These are phyloP conservation scores for Nephotettix cincticeps DNA, from an alignment of 1,140 invertebrate species.

Conservation along the genomic window DNA sequence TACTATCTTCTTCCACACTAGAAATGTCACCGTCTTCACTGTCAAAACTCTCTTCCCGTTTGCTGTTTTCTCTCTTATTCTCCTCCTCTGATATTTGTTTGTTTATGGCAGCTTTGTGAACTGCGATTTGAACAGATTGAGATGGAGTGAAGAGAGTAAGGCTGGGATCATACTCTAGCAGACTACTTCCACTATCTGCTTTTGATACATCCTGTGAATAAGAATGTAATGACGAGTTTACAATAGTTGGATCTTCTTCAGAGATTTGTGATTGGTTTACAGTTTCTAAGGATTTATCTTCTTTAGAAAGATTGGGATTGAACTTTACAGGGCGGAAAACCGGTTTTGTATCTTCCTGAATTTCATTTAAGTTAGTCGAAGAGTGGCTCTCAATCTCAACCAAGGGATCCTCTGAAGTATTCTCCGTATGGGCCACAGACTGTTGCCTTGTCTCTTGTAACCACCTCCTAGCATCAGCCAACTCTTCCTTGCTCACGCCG, in stretches of 20 bases:
- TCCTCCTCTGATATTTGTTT: constrained; percentile 46
- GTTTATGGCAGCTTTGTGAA: constrained; percentile 50
- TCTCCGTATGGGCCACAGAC: background rate
- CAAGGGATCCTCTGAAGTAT: background rate
- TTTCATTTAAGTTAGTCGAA: background rate
- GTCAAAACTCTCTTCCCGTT: constrained; percentile 23
- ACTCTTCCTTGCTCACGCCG: constrained; percentile 74
- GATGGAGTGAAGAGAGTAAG: constrained; percentile 45
- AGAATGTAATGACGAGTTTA: constrained; percentile 16
- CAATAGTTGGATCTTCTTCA: constrained; percentile 21
- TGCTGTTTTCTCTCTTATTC: constrained; percentile 26
- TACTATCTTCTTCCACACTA: constrained; percentile 39
- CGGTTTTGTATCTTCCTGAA: constrained; percentile 19
- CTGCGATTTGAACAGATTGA: constrained; percentile 49
- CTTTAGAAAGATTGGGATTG: constrained; percentile 1
- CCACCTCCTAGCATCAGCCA: constrained; percentile 70
- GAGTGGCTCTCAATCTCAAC: background rate
- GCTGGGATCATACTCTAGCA: constrained; percentile 45
- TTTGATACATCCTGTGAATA: background rate
- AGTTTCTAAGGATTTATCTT: background rate
- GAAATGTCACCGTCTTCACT: constrained; percentile 39
- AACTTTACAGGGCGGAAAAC: constrained; percentile 34
- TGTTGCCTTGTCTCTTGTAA: constrained; percentile 58
- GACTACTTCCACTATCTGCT: constrained; percentile 29
- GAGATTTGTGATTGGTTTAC: background rate